These are phyloP conservation scores for Reticulitermes speratus DNA, from an alignment of 1,140 invertebrate species.

Conservation along the genomic window DNA sequence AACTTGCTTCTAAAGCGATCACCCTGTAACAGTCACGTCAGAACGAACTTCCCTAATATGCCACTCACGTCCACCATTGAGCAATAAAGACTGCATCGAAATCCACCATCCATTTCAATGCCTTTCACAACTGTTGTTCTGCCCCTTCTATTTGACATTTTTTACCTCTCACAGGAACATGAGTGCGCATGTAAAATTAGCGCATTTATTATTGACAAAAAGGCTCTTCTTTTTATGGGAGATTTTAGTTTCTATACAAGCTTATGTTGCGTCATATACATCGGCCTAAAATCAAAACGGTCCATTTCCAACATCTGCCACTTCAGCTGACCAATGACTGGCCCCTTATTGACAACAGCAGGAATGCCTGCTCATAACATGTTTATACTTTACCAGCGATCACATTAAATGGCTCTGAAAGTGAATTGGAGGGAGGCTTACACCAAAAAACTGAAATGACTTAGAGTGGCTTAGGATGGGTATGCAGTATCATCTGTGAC, in stretches of 20 bases:
- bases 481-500: too few relatives aligned
- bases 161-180: not conserved
- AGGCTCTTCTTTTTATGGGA: not conserved
- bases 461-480: too few relatives aligned
- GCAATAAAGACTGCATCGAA: not conserved
- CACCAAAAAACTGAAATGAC: too few relatives aligned
- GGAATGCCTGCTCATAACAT: too few relatives aligned
- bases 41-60: not conserved
- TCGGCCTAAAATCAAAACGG: too few relatives aligned
- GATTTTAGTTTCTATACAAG: not conserved
- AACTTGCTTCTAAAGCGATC: not conserved
- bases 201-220: conserved; percentile 10
- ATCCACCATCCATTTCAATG: not conserved
- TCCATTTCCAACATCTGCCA: too few relatives aligned
- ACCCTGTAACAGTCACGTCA: not conserved
- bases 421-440: too few relatives aligned
- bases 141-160: not conserved
- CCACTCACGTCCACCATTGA: not conserved
- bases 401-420: too few relatives aligned
- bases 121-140: not conserved
- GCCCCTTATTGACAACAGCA: too few relatives aligned
- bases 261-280: too few relatives aligned
- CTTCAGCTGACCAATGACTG: too few relatives aligned
- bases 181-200: not conserved
- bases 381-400: too few relatives aligned